phyloP scores from a whole-genome alignment of 2,113 vertebrate genomes.

The Tor tambroides region DNA sequence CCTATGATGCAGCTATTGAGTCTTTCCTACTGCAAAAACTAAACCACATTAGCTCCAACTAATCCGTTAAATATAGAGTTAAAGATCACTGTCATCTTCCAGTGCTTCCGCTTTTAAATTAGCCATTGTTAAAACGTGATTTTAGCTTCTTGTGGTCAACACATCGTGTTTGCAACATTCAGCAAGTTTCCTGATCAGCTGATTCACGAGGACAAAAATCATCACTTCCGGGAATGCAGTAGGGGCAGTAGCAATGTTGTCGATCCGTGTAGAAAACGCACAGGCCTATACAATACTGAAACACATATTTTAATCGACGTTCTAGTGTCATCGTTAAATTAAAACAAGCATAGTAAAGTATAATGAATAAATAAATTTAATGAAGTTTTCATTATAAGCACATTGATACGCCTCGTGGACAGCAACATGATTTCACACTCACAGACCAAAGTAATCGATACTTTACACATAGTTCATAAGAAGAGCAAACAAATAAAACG shows the following conservation, averaged over 20 bases:
- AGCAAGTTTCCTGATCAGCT: conserved; percentile 67
- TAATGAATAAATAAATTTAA: neutral
- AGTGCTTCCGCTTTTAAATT: conserved; percentile 23
- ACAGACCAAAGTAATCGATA: conserved; percentile 65
- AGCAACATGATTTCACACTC: neutral
- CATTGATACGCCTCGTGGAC: neutral
- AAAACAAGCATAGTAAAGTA: neutral
- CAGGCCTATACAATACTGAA: neutral
- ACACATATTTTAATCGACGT: neutral
- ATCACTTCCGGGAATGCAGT: conserved; percentile 63
- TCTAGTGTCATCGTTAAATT: too few relatives aligned
- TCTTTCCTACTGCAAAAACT: neutral
- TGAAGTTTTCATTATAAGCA: neutral
- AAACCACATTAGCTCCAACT: neutral
- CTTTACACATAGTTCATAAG: neutral
- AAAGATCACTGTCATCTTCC: neutral
- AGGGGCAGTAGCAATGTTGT: neutral
- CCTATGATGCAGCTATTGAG: neutral
- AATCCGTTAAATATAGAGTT: neutral
- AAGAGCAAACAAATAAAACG: neutral
- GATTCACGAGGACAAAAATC: conserved; percentile 57
- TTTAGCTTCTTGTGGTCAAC: conserved; percentile 23
- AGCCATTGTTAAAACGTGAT: conserved; percentile 41
- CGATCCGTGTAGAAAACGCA: neutral
- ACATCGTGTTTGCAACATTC: conserved; percentile 36